Evolutionary conservation across 2,888 invertebrate genomes (phyloP).

Genomic region (Arctia plantaginis): DNA sequence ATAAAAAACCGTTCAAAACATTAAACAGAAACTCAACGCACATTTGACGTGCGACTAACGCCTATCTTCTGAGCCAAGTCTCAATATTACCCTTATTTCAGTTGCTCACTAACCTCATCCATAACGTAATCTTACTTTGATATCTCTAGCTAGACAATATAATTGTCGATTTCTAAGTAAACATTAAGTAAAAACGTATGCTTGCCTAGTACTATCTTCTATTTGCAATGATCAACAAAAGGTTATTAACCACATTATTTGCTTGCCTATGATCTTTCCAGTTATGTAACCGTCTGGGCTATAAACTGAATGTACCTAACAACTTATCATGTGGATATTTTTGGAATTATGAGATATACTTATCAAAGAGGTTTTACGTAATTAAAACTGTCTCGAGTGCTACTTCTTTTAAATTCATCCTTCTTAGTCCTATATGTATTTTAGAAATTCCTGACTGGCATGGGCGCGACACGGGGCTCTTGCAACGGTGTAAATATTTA

Average conservation of each 20-base stretch:
- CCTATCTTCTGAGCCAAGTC: background rate
- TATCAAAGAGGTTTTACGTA: background rate
- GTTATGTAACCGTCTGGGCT: background rate
- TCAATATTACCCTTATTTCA: background rate
- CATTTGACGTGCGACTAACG: background rate
- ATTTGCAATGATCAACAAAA: background rate
- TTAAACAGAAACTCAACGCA: too few species aligned
- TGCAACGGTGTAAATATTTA: too few species aligned
- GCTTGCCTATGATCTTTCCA: background rate
- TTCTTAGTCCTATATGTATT: too few species aligned
- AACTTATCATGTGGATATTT: background rate
- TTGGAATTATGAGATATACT: background rate
- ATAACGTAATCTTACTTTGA: background rate
- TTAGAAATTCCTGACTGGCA: too few species aligned
- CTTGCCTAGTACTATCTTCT: background rate
- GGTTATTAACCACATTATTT: background rate
- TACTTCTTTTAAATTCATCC: too few species aligned
- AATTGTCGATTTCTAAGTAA: background rate
- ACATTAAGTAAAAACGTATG: background rate
- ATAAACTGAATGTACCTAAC: background rate
- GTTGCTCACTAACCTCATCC: background rate
- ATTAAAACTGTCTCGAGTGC: background rate
- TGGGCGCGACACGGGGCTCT: too few species aligned
- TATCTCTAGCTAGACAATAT: background rate
- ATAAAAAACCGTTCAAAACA: too few species aligned